Evolutionary conservation across 1,140 invertebrate genomes (phyloP).

Genomic region (Drosophila biarmipes): DNA sequence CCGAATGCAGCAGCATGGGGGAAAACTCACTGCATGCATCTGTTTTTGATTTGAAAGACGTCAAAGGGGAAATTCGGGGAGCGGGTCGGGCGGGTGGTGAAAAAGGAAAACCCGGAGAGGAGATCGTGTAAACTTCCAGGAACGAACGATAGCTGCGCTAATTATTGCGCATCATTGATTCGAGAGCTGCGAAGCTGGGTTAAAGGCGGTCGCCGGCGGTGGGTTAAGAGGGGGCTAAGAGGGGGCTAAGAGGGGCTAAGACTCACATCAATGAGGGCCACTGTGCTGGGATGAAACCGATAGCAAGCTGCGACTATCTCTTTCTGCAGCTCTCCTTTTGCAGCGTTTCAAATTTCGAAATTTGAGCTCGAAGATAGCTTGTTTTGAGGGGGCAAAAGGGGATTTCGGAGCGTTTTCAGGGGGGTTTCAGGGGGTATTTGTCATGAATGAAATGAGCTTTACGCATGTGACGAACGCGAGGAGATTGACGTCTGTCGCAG

Average conservation of each 20-base stretch:
- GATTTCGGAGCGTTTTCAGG: background rate
- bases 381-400: conserved; percentile 10
- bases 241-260: background rate
- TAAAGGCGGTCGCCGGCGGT: background rate
- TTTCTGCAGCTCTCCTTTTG: conserved; percentile 12
- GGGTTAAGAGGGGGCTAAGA: background rate
- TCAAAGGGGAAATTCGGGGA: conserved; percentile 29
- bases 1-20: conserved; percentile 4
- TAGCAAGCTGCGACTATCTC: conserved; percentile 6
- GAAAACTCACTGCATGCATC: conserved; percentile 24
- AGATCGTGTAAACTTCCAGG: conserved; percentile 17
- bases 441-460: conserved; percentile 71
- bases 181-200: background rate
- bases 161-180: conserved; percentile 78
- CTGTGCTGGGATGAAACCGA: conserved; percentile 51
- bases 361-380: conserved; percentile 38
- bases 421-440: conserved; percentile 8
- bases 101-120: background rate
- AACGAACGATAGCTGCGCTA: conserved; percentile 60
- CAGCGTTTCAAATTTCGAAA: conserved; percentile 68
- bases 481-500: conserved; percentile 20
- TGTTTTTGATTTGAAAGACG: conserved; percentile 56
- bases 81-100: background rate
- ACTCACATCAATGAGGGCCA: conserved; percentile 66
- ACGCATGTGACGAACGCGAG: conserved; percentile 43